Base-by-base conservation (phyloP, 2,113 vertebrate species). In the Neotragus pygmaeus region DNA sequence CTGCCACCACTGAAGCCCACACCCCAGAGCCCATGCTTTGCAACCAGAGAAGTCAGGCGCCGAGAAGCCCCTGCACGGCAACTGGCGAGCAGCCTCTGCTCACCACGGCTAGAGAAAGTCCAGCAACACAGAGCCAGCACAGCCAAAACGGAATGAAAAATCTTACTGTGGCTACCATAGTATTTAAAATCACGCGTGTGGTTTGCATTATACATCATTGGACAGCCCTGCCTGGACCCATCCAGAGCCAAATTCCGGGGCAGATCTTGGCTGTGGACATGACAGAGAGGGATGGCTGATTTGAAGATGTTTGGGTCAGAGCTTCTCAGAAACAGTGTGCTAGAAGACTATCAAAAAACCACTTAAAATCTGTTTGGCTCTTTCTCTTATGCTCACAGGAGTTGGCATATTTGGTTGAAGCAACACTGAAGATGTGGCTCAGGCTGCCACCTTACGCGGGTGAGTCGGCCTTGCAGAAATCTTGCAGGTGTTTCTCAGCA, bases 11-110 rank as follows among this genome's bases (percentile, higher is more conserved):
- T 23, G n/a, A 39, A 73, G 21, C 17, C 36, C 70, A 39, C 66
- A 73, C 21, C 70, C 70, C 2, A 27, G 36, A 75, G 70, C 23
- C 39, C 39, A 27, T 14, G 39, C 39, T 43, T 7, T 25, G 23
- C 12, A 13, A 43, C 23, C 12, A 39, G 21, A 75, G 23, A 75
- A 43, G 70, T 27, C 39, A 75, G 3, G 12, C 70, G 43, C 27
- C 1, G 23, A 43, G 39, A 3, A 14, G 39, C 39, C 23, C 3
- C 36, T 13, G 6, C 23, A 43, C 0, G 0, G 23, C 39, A 4
- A 25, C 36, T 2, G 0, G 36, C 25, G 36, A 43, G 70, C 4
- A 4, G 70, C 39, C 70, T 75, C 70, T 43, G 39, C 70, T 75
- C 70, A 27, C 70, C 0, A 25, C 70, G 43, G 0, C 70, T 27